Evolutionary conservation across 1,140 invertebrate species (phyloP).

Genomic region (Drosophila trapezifrons): DNA sequence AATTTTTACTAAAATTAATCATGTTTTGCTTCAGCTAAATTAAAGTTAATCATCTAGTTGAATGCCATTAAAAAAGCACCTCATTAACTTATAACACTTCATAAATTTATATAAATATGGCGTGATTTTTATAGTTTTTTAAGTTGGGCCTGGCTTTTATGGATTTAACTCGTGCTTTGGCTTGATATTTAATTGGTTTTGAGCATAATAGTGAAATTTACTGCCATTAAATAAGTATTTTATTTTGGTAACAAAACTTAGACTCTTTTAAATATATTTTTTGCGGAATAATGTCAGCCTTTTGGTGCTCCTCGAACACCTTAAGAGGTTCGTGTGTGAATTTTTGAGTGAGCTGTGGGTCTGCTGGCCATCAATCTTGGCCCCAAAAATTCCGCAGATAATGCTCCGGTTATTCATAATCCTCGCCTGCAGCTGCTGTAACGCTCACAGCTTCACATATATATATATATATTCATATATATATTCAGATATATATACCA

Average conservation of each 20-base stretch:
- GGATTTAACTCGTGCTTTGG: not conserved
- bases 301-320: not conserved
- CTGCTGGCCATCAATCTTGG: conserved; percentile 42
- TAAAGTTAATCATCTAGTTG: conserved; percentile 4
- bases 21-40: conserved; percentile 1
- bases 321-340: conserved; percentile 18
- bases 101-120: conserved; percentile 19
- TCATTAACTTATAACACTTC: conserved; percentile 12
- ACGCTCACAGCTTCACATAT: not conserved
- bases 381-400: conserved; percentile 27
- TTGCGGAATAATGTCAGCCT: not conserved
- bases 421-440: conserved; percentile 30
- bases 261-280: no score
- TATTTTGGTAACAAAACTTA: not conserved
- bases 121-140: conserved; percentile 11
- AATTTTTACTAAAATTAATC: not conserved
- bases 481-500: not conserved
- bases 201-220: conserved; percentile 2
- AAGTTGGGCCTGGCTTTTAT: conserved; percentile 1
- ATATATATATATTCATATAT: not conserved
- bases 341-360: conserved; percentile 10
- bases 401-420: conserved; percentile 41
- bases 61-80: conserved; percentile 3
- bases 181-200: conserved; percentile 5
- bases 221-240: not conserved